Evolutionary conservation across 2,888 invertebrate species (phyloP).

Genomic region (Hypomecis atomaria): DNA sequence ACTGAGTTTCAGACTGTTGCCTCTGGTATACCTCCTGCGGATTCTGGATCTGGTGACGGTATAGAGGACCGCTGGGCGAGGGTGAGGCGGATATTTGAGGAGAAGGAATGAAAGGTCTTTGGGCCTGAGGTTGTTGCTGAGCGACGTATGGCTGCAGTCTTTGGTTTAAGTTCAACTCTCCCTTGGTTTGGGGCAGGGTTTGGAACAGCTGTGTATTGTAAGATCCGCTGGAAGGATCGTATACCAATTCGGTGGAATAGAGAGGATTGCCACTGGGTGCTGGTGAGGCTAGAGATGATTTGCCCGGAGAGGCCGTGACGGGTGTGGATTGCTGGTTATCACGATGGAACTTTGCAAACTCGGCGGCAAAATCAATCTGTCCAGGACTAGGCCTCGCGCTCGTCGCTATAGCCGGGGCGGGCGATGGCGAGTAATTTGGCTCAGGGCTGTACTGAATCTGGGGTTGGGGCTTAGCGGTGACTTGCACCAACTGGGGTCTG

Average conservation of each 20-base stretch:
- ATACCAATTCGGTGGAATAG: constrained; percentile 91
- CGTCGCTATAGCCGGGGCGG: constrained; percentile 62
- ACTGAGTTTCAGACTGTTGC: constrained; percentile 85
- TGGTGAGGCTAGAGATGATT: constrained; percentile 67
- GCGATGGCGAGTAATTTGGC: constrained; percentile 72
- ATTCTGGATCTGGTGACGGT: constrained; percentile 76
- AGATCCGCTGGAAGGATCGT: constrained; percentile 90
- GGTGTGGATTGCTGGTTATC: constrained; percentile 85
- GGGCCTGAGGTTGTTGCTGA: constrained; percentile 81
- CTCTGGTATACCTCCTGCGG: constrained; percentile 84
- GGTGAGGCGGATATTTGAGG: constrained; percentile 79
- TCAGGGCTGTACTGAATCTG: constrained; percentile 78
- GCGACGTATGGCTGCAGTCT: constrained; percentile 90
- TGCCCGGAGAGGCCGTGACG: constrained; percentile 65
- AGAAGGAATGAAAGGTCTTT: constrained; percentile 83
- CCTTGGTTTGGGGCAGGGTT: constrained; percentile 88
- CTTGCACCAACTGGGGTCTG: constrained; percentile 86
- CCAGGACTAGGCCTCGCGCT: constrained; percentile 63
- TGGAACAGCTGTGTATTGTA: constrained; percentile 92
- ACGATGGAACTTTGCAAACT: constrained; percentile 89
- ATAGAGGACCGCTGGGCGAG: constrained; percentile 73
- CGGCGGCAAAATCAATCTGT: constrained; percentile 88
- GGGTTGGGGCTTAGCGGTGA: constrained; percentile 82
- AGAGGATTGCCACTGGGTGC: constrained; percentile 85
- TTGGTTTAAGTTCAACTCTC: constrained; percentile 89